Conservation (phyloP, 1,140 invertebrate species). For the Melitaea cinxia region DNA sequence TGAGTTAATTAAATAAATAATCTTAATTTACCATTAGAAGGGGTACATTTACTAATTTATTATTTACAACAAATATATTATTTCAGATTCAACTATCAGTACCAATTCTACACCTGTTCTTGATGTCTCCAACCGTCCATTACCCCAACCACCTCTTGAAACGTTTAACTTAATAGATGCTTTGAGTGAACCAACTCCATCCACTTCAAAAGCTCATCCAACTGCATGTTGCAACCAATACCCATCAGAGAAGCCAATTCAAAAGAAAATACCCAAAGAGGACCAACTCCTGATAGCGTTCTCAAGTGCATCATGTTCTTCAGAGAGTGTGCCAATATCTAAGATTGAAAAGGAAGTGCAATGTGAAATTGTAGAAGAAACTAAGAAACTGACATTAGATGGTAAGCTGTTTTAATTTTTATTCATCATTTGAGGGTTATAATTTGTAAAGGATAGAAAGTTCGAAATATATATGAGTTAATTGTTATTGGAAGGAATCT, state of each 20-base stretch:
- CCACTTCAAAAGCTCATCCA: constrained; percentile 51
- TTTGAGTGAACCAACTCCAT: constrained; percentile 59
- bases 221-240: constrained; percentile 30
- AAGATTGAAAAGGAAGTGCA: constrained; percentile 49
- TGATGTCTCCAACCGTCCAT: constrained; percentile 31
- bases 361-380: constrained; percentile 40
- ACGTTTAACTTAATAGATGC: constrained; percentile 58
- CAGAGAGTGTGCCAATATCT: constrained; percentile 50
- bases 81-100: constrained; percentile 43
- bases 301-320: constrained; percentile 60
- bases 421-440: too few relatives aligned
- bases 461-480: too few relatives aligned
- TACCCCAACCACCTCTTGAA: not conserved
- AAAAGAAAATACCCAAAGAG: constrained; percentile 43
- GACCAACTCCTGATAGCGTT: constrained; percentile 60
- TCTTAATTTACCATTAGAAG: too few relatives aligned
- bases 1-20: too few relatives aligned
- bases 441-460: too few relatives aligned
- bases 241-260: constrained; percentile 43
- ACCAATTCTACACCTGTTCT: constrained; percentile 55
- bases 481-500: too few relatives aligned
- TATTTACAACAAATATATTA: too few relatives aligned
- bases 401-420: constrained; percentile 29
- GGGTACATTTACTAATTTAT: too few relatives aligned
- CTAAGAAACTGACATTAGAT: constrained; percentile 37